Conservation (phyloP, 2,888 invertebrate genomes). For the Drosophila meridionalis region DNA sequence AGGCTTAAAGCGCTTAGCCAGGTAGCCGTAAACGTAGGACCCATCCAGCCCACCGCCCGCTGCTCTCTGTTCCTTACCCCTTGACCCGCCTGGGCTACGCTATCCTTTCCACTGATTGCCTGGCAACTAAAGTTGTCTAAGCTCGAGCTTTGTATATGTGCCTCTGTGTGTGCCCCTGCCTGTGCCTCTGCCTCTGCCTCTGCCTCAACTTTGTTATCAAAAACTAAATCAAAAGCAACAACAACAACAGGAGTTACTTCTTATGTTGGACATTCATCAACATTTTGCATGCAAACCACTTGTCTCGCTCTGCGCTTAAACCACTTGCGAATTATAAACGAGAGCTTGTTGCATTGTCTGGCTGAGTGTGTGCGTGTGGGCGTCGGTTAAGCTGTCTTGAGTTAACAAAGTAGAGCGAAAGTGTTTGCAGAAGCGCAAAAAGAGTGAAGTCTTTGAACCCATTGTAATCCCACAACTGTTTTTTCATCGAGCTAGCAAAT, state of each 20-base stretch:
- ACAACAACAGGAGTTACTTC: constrained; percentile 7
- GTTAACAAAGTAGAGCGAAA: constrained; percentile 3
- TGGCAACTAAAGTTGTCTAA: constrained; percentile 17
- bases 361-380: neutral
- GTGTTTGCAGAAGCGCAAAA: neutral
- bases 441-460: neutral
- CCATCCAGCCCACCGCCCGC: neutral
- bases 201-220: constrained; percentile 16
- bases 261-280: neutral
- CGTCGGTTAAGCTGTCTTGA: neutral
- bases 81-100: neutral
- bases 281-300: constrained; percentile 1
- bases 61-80: too few relatives aligned
- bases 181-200: neutral
- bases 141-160: constrained; percentile 2
- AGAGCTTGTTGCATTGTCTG: neutral
- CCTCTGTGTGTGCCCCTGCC: neutral
- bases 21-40: constrained; percentile 32
- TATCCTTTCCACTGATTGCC: constrained; percentile 2
- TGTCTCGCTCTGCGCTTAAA: constrained; percentile 3
- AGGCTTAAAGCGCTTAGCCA: constrained; percentile 46
- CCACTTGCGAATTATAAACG: constrained; percentile 20
- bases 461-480: neutral
- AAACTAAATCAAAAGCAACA: constrained; percentile 17
- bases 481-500: neutral